Percentiles rank a stretch among this genome's conserved stretches.
Evolutionary conservation across 1,140 invertebrate species (phyloP).

Genomic region (Gonatopus flavifemur): DNA sequence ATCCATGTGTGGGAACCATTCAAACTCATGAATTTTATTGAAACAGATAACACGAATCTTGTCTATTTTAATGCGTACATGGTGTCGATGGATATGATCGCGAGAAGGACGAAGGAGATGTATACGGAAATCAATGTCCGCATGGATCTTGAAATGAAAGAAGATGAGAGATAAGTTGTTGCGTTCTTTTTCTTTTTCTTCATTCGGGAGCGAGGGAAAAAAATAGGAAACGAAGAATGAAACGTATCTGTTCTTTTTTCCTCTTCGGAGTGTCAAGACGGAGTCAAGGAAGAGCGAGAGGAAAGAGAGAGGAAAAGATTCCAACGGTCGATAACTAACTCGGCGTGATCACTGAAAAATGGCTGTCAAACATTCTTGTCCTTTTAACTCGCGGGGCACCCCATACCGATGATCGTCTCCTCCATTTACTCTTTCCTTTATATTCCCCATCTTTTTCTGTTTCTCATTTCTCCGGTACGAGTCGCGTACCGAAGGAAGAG

Average conservation of each 20-base stretch:
- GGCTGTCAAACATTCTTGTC: slow-evolving; percentile 57
- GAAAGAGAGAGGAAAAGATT: slow-evolving; percentile 45
- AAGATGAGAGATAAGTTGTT: slow-evolving; percentile 49
- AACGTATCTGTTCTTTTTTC: no score
- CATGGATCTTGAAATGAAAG: slow-evolving; percentile 12
- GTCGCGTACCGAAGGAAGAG: slow-evolving; percentile 2
- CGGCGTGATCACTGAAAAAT: slow-evolving; percentile 57
- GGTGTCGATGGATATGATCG: no score
- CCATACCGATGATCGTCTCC: slow-evolving; percentile 28
- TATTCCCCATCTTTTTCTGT: slow-evolving; percentile 1
- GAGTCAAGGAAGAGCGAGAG: slow-evolving; percentile 19
- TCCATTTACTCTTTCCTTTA: slow-evolving; percentile 9
- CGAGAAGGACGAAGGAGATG: no score
- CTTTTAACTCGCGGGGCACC: slow-evolving; percentile 48
- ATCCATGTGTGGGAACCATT: no score
- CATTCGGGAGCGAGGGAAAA: slow-evolving; percentile 42
- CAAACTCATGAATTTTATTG: no score
- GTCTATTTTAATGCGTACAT: no score
- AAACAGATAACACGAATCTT: no score
- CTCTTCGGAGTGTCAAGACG: slow-evolving; percentile 42
- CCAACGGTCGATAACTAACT: slow-evolving; percentile 50
- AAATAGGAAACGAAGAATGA: slow-evolving; percentile 48
- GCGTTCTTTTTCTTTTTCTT: slow-evolving; percentile 42
- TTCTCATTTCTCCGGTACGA: slow-evolving; percentile 3
- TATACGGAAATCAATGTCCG: not conserved